These are phyloP conservation scores for Drosophila auraria DNA, from an alignment of 1,140 invertebrate genomes.

Conservation along the genomic window DNA sequence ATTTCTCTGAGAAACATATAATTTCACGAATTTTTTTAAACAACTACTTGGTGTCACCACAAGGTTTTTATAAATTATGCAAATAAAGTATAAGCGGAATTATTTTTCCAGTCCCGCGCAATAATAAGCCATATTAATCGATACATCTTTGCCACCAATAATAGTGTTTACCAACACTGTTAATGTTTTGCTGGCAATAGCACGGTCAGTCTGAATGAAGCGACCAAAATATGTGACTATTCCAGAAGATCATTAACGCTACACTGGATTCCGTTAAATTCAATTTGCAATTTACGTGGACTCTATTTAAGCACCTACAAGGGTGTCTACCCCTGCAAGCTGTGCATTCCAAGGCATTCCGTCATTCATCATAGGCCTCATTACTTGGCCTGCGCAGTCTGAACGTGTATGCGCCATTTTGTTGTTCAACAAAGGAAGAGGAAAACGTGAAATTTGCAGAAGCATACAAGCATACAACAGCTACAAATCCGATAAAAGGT, in stretches of 20 bases:
- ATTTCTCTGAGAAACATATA: too few species aligned
- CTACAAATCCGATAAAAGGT: constrained; percentile 70
- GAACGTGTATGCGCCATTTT: constrained; percentile 54
- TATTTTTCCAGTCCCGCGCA: neutral
- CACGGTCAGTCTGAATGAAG: constrained; percentile 19
- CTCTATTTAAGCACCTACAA: neutral
- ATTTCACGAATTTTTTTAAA: too few species aligned
- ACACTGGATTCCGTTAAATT: neutral
- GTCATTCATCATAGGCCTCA: neutral
- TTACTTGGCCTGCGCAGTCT: constrained; percentile 21
- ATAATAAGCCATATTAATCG: neutral
- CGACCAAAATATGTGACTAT: neutral
- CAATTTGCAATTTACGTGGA: neutral
- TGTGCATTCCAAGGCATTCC: neutral
- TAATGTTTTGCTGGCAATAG: neutral
- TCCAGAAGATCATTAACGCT: neutral
- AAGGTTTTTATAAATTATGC: neutral
- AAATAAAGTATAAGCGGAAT: too few species aligned
- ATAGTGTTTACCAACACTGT: neutral
- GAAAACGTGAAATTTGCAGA: constrained; percentile 67
- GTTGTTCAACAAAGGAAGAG: constrained; percentile 73
- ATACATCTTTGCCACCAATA: neutral
- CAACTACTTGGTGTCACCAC: too few species aligned
- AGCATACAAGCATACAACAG: constrained; percentile 18
- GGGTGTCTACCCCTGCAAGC: neutral